Evolutionary conservation across 2,113 vertebrate genomes (phyloP), one percentile per base, ranked within the genome.

Genomic region (Gobiocypris rarus): DNA sequence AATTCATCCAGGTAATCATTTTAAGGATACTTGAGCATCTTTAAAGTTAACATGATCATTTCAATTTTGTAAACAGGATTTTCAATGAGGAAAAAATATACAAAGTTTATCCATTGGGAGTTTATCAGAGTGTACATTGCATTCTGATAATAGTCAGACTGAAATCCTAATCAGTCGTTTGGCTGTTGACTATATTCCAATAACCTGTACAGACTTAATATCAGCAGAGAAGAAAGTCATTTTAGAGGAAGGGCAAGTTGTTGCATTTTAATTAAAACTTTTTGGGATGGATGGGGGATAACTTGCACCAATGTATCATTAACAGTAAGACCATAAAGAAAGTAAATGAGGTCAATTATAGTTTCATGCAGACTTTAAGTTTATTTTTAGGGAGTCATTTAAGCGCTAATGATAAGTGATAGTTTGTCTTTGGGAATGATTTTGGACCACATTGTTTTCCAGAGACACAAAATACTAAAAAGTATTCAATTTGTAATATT

Each of bases 331-430:
- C 5, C 9, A 24, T 43, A n/a, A 43, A n/a, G 11, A 73, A 73
- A 48, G 22, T 73, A 26, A 73, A 24, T 24, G 34, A 41, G 7
- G 22, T 19, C 15, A 1, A 5, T 38, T 19, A 9, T 19, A 69
- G 9, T 69, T 34, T 69, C 50, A 67, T 38, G 7, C 9, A 0
- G 8, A 67, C 41, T 24, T 24, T 1, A 71, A 45, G 10, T 22
- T 45, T 10, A 6, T 73, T 43, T 69, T 24, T 9, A 19, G 2
- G 4, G 48, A 75, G 73, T 31, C 45, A 31, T 73, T 67, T 45
- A 73, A 14, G 41, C 7, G 43, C 28, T 76, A 56, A 76, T 76
- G 50, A 56, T n/a, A 76, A 76, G 10, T 76, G 28, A 76, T 28
- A 38, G 19, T 11, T 6, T 38, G 1, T 58, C 17, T 75, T 28